These are phyloP conservation scores for Crenichthys baileyi DNA, from an alignment of 2,797 vertebrate species.

Conservation along the genomic window DNA sequence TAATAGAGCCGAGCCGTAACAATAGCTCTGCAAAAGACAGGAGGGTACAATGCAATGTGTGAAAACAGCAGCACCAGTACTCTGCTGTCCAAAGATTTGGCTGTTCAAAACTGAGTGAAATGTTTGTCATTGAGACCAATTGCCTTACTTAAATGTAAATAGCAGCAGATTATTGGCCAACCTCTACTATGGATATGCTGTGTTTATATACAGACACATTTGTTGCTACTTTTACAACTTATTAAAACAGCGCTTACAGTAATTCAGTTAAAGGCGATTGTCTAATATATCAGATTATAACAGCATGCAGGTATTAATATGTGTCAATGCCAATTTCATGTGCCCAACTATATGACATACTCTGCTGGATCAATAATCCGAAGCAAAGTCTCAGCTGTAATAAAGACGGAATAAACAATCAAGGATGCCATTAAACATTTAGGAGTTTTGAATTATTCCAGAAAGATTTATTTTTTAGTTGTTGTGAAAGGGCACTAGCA, in stretches of 20 bases:
- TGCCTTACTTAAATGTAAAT: background rate
- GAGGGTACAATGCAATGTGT: too few relatives aligned
- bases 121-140: background rate
- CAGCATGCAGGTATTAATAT: background rate
- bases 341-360: background rate
- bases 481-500: background rate
- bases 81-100: background rate
- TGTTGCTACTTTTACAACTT: background rate
- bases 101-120: background rate
- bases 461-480: background rate
- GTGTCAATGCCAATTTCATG: background rate
- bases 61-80: too few relatives aligned
- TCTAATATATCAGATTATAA: background rate
- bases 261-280: background rate
- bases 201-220: background rate
- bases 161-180: background rate
- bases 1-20: too few relatives aligned
- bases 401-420: background rate
- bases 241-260: background rate
- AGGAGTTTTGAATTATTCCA: background rate
- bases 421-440: background rate
- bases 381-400: background rate
- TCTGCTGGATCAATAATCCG: background rate
- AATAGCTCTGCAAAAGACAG: too few relatives aligned
- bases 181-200: background rate